Conservation (phyloP, 2,113 vertebrate species). For the Sylvietta virens region DNA sequence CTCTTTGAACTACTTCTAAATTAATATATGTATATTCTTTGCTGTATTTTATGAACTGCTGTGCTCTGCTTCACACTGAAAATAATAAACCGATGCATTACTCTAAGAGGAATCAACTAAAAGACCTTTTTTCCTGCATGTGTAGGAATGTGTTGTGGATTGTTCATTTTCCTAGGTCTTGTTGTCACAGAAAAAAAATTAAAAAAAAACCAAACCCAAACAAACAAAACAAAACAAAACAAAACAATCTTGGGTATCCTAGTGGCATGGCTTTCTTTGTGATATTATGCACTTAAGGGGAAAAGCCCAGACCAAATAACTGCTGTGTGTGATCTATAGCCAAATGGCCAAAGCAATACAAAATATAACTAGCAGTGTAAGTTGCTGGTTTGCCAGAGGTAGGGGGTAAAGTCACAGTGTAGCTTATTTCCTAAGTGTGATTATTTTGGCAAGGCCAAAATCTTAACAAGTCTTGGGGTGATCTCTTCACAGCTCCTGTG, state of each 20-base stretch:
- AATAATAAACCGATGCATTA: neutral
- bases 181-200: neutral
- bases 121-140: neutral
- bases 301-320: neutral
- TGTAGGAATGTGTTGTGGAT: neutral
- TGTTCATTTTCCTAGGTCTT: neutral
- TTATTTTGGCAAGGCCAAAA: neutral
- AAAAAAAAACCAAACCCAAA: neutral
- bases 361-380: neutral
- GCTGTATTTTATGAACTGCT: neutral
- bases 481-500: neutral
- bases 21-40: neutral
- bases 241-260: neutral
- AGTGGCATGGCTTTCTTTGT: neutral
- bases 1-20: neutral
- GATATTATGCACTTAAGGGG: neutral
- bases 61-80: neutral
- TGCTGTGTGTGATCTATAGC: neutral
- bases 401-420: neutral
- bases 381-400: neutral
- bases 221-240: accelerated
- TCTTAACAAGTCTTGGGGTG: neutral
- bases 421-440: neutral
- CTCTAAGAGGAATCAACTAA: neutral
- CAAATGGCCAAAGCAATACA: neutral